Base-by-base conservation (phyloP, 2,113 vertebrate genomes). In the Notarius quadriscutis region DNA sequence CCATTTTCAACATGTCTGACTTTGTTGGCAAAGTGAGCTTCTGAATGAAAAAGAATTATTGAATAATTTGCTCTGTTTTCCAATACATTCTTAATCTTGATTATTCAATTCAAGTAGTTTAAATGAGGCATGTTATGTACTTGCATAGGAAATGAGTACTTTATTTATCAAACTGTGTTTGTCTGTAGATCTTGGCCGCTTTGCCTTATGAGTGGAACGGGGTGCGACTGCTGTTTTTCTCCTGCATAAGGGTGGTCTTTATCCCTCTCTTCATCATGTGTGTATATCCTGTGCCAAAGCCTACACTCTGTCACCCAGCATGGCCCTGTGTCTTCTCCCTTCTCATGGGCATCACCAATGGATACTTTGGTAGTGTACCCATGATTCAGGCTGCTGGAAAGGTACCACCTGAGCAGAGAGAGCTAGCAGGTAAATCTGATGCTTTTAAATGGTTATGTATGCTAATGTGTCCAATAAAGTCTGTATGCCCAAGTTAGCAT, bases 231-330 rank as follows among this genome's bases (percentile, higher is more conserved):
- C 97, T 99, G 8, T 84, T 97, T 91, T 97, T 96, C 92, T 97
- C 98, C 90, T 98, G 97, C 86, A 93, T 98, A 30, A 95, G 98
- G 0, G 96, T 98, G 69, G 92, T 98, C 89, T 99, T 99, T 95
- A 99, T 99, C 93, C 98, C 98, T 1, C 97, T 99, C 86, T 98
- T 99, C 89, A 96, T 99, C 93, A 97, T 99, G 95, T 99, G 98
- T 0, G 96, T 99, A 71, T 97, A 98, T 91, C 98, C 98, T 22
- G 96, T 93, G 0, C 94, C 93, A 27, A 91, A 88, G 0, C 98
- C 98, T 15, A 91, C 95, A 27, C 96, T 99, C 0, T 92, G 96
- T 89, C 98, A 99, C 89, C 98, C 98, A 0, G 98, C 97, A 91
- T 99, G 98, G 98, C 97, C 98, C 83, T 99, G 98, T 74, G 88